Evolutionary conservation across 2,797 vertebrate species (phyloP), one percentile per base, ranked within the genome.

Genomic region (Acomys russatus): DNA sequence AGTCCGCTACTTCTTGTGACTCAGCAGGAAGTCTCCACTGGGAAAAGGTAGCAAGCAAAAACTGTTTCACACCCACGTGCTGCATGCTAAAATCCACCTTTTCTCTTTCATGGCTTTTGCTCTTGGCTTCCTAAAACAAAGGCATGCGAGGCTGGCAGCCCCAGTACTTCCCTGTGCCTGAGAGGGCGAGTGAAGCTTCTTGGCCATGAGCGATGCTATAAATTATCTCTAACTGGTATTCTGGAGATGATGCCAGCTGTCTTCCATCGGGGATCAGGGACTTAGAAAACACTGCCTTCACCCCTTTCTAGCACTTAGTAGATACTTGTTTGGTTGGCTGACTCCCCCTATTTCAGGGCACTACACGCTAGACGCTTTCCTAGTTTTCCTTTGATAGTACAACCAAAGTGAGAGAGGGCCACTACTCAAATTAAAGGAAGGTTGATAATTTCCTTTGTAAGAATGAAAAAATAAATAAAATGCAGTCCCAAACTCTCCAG

Each of bases 311-410:
- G 28, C 12, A 35, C 2, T 63, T 35, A 95, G 71, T 92, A 88
- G 70, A 68, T 3, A 14, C n/a, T 49, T 49, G 56, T 93, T 89
- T 49, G 18, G 84, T 77, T 92, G 86, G 49, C 54, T 25, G 4
- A 14, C 22, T 76, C 49, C 82, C 28, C 83, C 28, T 73, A 33
- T 76, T 25, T 14, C 28, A 33, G 35, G 11, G 49, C 56, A 25
- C 59, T 78, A 49, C 22, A 14, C 59, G 88, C 82, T 90, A 89
- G 7, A 15, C 88, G n/a, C 70, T 91, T 20, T 22, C 49, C 18
- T 73, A n/a, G 61, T 84, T 93, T 97, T 74, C 70, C 77, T 78
- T 93, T 94, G 49, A 87, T 84, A 44, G 95, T 80, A 94, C 79
- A 87, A 76, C 54, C 61, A n/a, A 89, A 51, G 18, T 44, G 44